Conservation (phyloP, 2,888 invertebrate genomes). For the Aromia moschata region DNA sequence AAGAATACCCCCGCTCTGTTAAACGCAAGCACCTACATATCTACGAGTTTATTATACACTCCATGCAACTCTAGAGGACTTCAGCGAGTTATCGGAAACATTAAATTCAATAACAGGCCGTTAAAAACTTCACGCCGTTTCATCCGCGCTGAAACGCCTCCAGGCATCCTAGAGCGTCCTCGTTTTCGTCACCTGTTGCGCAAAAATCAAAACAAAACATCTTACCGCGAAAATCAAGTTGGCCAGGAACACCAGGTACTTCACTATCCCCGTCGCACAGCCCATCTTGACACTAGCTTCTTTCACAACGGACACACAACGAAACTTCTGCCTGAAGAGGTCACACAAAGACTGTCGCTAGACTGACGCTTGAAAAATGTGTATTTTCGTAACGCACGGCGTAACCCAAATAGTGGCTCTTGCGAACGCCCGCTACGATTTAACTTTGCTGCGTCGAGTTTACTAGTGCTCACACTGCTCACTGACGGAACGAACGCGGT, state of each 20-base stretch:
- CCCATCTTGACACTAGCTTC: conserved; percentile 52
- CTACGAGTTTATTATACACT: background rate
- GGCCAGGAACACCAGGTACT: conserved; percentile 60
- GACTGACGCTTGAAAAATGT: conserved; percentile 9
- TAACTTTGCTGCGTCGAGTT: background rate
- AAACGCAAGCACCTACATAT: too few species aligned
- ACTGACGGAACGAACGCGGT: conserved; percentile 14
- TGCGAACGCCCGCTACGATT: conserved; percentile 1
- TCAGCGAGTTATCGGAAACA: background rate
- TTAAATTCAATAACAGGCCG: background rate
- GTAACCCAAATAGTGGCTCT: conserved; percentile 16
- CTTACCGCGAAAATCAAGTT: conserved; percentile 78
- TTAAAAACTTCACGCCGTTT: background rate
- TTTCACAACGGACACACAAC: conserved; percentile 26
- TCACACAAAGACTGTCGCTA: conserved; percentile 13
- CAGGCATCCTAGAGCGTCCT: background rate
- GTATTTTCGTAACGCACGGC: conserved; percentile 16
- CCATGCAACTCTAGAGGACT: too few species aligned
- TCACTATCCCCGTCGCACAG: conserved; percentile 60
- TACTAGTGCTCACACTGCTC: conserved; percentile 19
- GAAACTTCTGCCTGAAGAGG: conserved; percentile 15
- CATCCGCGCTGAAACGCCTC: background rate
- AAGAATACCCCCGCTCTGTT: too few species aligned
- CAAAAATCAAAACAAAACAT: conserved; percentile 19
- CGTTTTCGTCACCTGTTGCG: conserved; percentile 41